phyloP scores from a whole-genome alignment of 2,797 vertebrate genomes.

The Pseudochaenichthys georgianus region DNA sequence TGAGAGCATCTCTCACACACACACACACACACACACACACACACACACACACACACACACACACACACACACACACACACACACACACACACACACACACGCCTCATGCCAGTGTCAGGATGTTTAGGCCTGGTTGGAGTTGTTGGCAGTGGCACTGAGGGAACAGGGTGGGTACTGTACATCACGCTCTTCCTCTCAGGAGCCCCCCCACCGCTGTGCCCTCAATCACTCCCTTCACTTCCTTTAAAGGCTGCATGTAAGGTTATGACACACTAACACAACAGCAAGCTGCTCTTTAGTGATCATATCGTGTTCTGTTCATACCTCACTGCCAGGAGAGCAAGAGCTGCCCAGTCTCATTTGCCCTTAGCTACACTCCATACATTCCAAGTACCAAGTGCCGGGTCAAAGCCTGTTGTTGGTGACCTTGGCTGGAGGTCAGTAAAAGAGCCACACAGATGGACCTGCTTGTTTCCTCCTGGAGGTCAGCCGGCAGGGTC shows the following conservation, averaged over 20 bases:
- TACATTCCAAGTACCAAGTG: background rate
- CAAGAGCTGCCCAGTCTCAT: background rate
- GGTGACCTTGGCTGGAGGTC: conserved; percentile 2
- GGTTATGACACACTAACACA: conserved; percentile 1
- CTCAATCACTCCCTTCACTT: conserved; percentile 32
- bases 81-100: too few species aligned
- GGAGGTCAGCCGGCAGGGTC: conserved; percentile 17
- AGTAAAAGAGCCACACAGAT: background rate
- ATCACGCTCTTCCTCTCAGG: conserved; percentile 2
- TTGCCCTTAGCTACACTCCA: background rate
- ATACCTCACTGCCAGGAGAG: conserved; percentile 4
- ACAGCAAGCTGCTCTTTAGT: background rate
- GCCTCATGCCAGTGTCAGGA: too few species aligned
- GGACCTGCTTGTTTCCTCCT: conserved; percentile 10
- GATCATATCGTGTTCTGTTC: background rate
- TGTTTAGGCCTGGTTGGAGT: conserved; percentile 30
- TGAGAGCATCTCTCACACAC: background rate
- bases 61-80: too few species aligned
- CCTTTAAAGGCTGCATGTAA: conserved; percentile 39
- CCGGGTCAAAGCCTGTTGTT: background rate
- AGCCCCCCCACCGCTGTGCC: background rate
- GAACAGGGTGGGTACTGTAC: conserved; percentile 24
- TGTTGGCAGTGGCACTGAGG: conserved; percentile 21
- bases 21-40: too few species aligned
- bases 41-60: too few species aligned